Percentiles rank a stretch among this genome's conserved stretches.
Evolutionary conservation across 1,140 invertebrate genomes (phyloP).

Genomic region (Hypothenemus hampei): DNA sequence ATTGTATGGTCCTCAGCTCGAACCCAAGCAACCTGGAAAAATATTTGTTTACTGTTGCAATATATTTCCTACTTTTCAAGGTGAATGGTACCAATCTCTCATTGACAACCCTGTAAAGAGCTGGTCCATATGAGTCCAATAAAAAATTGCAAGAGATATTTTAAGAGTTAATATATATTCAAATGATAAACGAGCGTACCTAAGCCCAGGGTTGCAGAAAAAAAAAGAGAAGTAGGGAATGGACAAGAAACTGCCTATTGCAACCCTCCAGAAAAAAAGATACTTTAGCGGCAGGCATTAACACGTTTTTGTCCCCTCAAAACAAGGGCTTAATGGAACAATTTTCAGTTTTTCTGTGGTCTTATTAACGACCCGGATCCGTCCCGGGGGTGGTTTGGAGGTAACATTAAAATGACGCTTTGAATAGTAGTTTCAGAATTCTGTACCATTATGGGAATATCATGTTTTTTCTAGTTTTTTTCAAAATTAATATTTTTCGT

Average conservation of each 20-base stretch:
- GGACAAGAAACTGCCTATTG: constrained; percentile 6
- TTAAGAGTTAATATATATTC: background rate
- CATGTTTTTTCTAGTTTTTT: too few relatives aligned
- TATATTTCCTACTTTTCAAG: background rate
- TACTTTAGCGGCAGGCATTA: constrained; percentile 3
- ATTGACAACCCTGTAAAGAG: background rate
- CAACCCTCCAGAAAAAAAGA: constrained; percentile 7
- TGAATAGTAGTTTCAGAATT: too few relatives aligned
- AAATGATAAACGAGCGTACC: constrained; percentile 1
- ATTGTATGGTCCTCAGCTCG: constrained; percentile 58
- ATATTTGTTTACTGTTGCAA: too few relatives aligned
- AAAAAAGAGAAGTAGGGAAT: too few relatives aligned
- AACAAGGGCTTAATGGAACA: constrained; percentile 14
- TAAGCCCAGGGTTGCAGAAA: background rate
- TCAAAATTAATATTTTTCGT: too few relatives aligned
- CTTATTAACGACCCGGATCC: constrained; percentile 8
- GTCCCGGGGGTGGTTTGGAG: background rate
- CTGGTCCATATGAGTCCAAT: background rate
- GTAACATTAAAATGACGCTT: too few relatives aligned
- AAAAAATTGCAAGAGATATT: too few relatives aligned
- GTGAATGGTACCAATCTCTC: background rate
- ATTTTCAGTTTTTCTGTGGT: constrained; percentile 2
- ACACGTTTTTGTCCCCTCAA: constrained; percentile 12
- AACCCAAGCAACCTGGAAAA: constrained; percentile 50
- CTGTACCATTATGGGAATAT: too few relatives aligned